Evolutionary conservation across 2,113 vertebrate species (phyloP).

Genomic region (Ciconia boyciana): DNA sequence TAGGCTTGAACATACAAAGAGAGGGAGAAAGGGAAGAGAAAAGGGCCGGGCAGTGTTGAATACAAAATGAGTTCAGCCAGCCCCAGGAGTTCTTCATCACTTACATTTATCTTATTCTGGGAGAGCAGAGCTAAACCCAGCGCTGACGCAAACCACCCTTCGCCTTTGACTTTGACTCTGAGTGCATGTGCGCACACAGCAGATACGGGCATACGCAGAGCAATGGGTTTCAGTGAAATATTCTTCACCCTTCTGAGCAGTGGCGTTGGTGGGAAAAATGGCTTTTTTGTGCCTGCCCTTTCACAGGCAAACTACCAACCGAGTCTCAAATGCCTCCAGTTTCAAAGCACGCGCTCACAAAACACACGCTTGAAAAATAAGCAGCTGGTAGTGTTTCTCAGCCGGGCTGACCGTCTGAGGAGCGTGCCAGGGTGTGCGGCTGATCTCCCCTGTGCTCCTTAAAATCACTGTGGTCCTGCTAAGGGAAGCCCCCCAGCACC

Average conservation of each 20-base stretch:
- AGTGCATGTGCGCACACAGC: neutral
- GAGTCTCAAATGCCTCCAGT: neutral
- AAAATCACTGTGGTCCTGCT: neutral
- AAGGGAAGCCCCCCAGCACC: neutral
- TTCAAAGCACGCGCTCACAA: fast-evolving
- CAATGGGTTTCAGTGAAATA: neutral
- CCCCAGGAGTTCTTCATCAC: conserved; percentile 78
- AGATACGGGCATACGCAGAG: neutral
- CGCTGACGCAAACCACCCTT: conserved; percentile 65
- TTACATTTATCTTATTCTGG: conserved; percentile 79
- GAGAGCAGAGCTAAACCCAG: conserved; percentile 63
- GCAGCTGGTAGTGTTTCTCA: neutral
- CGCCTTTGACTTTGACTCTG: conserved; percentile 77
- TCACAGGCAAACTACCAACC: neutral
- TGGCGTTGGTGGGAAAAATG: neutral
- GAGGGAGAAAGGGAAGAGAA: conserved; percentile 74
- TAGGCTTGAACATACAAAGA: conserved; percentile 84
- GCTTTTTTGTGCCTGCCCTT: neutral
- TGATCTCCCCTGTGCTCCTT: fast-evolving
- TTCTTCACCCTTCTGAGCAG: neutral
- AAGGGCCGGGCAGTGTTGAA: conserved; percentile 77
- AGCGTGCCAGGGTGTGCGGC: neutral
- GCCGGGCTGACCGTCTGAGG: fast-evolving
- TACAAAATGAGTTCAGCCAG: conserved; percentile 80
- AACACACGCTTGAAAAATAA: neutral